Percentiles rank a stretch among this genome's conserved stretches.
Conservation (phyloP, 2,113 vertebrate species). For the pig (Sus scrofa) region DNA sequence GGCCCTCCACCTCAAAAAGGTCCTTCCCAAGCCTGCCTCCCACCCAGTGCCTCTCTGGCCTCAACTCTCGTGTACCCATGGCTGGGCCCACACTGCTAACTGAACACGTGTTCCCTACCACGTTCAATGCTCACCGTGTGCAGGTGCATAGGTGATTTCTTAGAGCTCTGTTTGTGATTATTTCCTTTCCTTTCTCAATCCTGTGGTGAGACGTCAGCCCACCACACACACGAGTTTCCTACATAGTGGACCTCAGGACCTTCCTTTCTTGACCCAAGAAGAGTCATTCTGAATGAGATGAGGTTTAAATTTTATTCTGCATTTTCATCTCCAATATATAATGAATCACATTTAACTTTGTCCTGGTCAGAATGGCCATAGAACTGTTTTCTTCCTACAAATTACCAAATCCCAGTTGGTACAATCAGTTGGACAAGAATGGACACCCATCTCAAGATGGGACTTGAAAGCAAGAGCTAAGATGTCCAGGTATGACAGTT, state of each 20-base stretch:
- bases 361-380: neutral
- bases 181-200: neutral
- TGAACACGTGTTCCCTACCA: rapidly evolving
- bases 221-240: neutral
- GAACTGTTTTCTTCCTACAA: neutral
- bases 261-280: neutral
- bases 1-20: neutral
- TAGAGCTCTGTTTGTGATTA: neutral
- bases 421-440: neutral
- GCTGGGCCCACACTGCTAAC: neutral
- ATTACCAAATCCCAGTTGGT: neutral
- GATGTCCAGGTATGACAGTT: neutral
- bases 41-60: neutral
- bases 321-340: neutral
- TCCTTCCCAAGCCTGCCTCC: neutral
- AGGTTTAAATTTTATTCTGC: neutral
- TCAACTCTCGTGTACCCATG: neutral
- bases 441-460: neutral
- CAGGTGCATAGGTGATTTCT: neutral
- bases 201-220: neutral
- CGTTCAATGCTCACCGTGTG: neutral
- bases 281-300: neutral
- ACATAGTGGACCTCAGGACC: neutral
- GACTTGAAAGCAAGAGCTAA: neutral
- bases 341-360: neutral